Evolutionary conservation across 2,113 vertebrate genomes (phyloP).

Genomic region (Suncus etruscus): DNA sequence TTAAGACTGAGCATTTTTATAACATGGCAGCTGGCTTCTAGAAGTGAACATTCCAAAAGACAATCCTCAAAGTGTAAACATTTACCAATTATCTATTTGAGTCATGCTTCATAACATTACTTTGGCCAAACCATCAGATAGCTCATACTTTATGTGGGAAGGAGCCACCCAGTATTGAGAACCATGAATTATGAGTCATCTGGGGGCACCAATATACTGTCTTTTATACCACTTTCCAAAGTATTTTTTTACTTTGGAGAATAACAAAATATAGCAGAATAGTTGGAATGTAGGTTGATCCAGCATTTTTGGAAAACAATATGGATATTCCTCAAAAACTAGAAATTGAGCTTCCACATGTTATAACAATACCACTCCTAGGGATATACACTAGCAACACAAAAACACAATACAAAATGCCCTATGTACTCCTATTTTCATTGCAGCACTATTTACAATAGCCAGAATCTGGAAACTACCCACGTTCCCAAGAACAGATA

Average conservation of each 20-base stretch:
- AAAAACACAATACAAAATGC: too few relatives aligned
- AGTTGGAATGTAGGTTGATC: too few relatives aligned
- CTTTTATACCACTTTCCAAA: neutral
- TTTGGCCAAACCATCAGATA: neutral
- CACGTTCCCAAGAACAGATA: too few relatives aligned
- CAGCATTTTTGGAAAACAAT: too few relatives aligned
- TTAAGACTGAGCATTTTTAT: conserved; percentile 12
- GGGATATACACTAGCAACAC: too few relatives aligned
- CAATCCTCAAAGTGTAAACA: neutral
- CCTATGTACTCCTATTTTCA: too few relatives aligned
- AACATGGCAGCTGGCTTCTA: neutral
- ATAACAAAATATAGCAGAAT: neutral
- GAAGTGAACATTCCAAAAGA: conserved; percentile 34
- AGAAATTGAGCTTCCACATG: too few relatives aligned
- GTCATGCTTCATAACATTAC: neutral
- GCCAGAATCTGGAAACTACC: too few relatives aligned
- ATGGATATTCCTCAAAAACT: too few relatives aligned
- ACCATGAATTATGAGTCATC: neutral
- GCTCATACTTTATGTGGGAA: neutral
- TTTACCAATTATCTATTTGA: conserved; percentile 6
- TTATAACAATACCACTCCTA: too few relatives aligned
- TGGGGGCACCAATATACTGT: neutral
- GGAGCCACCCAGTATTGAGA: neutral
- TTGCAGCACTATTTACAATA: too few relatives aligned
- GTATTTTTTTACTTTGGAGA: conserved; percentile 1